These are phyloP conservation scores for Microplitis manilae DNA, from an alignment of 2,888 invertebrate species.

Conservation along the genomic window DNA sequence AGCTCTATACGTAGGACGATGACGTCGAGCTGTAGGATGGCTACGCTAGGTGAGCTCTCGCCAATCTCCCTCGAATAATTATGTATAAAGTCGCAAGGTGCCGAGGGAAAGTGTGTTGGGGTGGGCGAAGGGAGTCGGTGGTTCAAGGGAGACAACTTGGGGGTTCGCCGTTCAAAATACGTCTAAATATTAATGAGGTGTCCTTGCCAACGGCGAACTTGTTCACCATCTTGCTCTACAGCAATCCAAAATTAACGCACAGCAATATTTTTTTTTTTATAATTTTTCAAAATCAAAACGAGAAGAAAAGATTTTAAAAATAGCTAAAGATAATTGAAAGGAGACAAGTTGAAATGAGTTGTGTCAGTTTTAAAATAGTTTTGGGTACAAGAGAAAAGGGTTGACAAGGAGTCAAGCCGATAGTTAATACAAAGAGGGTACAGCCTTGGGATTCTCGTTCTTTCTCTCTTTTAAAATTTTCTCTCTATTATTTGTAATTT, in stretches of 20 bases:
- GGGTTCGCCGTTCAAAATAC: conserved; percentile 64
- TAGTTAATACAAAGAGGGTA: conserved; percentile 68
- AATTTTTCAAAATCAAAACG: conserved; percentile 3
- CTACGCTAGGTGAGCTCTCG: conserved; percentile 46
- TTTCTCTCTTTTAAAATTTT: conserved; percentile 34
- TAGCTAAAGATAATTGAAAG: not conserved
- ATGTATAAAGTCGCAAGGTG: conserved; percentile 66
- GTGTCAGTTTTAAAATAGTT: conserved; percentile 27
- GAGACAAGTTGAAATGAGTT: conserved; percentile 42
- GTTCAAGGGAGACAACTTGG: conserved; percentile 46
- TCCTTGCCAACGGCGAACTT: conserved; percentile 66
- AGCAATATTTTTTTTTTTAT: conserved; percentile 21
- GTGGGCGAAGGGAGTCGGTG: conserved; percentile 50
- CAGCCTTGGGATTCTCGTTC: conserved; percentile 52
- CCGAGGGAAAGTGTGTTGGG: conserved; percentile 8
- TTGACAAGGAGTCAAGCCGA: conserved; percentile 57
- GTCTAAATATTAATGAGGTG: conserved; percentile 72
- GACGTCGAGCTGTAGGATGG: not conserved
- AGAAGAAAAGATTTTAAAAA: conserved; percentile 22
- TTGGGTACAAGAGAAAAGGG: conserved; percentile 51
- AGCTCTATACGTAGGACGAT: not conserved
- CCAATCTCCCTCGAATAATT: conserved; percentile 69
- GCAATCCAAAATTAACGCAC: conserved; percentile 14
- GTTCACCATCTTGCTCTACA: conserved; percentile 43
- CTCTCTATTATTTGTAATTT: conserved; percentile 27